Conservation (phyloP, 2,113 vertebrate species). For the Orycteropus afer region DNA sequence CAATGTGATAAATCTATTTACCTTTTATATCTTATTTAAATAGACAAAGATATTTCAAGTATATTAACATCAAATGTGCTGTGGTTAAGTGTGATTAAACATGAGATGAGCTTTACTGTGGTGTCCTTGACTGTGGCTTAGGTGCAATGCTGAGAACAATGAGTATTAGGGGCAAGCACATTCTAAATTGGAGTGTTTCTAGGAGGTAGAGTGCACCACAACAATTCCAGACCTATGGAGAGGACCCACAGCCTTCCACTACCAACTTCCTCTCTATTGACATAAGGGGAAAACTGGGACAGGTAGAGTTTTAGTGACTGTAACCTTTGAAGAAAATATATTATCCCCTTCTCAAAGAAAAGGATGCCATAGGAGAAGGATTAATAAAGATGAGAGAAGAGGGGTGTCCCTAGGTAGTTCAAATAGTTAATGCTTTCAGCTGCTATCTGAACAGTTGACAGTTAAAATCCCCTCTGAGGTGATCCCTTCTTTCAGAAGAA, state of each 20-base stretch:
- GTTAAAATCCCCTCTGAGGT: no score
- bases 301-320: not conserved
- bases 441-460: no score
- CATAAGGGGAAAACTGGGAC: not conserved
- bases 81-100: not conserved
- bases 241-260: not conserved
- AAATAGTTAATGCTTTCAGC: no score
- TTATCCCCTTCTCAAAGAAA: not conserved
- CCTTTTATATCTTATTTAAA: constrained; percentile 30
- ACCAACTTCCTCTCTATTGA: not conserved
- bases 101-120: not conserved
- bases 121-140: not conserved
- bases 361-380: not conserved
- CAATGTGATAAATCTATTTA: not conserved
- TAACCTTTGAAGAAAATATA: not conserved
- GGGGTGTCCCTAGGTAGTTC: no score
- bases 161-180: not conserved
- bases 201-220: not conserved
- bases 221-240: not conserved
- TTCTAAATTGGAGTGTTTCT: not conserved
- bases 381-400: not conserved
- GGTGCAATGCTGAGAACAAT: not conserved
- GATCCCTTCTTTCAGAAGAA: no score
- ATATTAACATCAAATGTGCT: not conserved
- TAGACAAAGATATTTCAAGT: not conserved